A percentile compares a stretch with the other conserved stretches of the same genome.
Evolutionary conservation across 2,888 invertebrate species (phyloP).

Genomic region (Halictus quadricinctus): DNA sequence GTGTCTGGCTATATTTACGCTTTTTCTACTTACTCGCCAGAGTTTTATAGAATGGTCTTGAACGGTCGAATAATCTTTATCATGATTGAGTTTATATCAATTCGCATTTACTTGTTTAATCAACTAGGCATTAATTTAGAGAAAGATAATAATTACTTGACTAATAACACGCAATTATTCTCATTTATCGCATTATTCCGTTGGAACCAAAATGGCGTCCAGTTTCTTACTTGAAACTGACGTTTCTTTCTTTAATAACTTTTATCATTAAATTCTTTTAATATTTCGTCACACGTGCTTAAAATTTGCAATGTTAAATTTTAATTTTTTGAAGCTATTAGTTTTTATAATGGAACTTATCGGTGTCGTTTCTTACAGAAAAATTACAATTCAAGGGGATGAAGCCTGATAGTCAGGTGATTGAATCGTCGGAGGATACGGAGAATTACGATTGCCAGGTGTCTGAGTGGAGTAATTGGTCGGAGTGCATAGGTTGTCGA

Average conservation of each 20-base stretch:
- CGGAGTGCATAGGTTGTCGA: slow-evolving; percentile 90
- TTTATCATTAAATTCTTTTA: neutral
- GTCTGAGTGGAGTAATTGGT: slow-evolving; percentile 93
- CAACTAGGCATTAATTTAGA: neutral
- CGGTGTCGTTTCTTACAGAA: slow-evolving; percentile 42
- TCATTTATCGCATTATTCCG: neutral
- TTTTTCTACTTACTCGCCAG: neutral
- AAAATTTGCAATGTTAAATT: neutral
- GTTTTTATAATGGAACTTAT: neutral
- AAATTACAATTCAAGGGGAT: slow-evolving; percentile 73
- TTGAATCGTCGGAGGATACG: slow-evolving; percentile 64
- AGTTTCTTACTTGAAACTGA: too few species aligned
- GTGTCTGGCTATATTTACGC: neutral
- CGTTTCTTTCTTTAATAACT: neutral
- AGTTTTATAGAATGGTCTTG: neutral
- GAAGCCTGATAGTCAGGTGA: slow-evolving; percentile 74
- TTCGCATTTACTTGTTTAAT: neutral
- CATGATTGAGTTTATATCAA: neutral
- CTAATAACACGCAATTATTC: neutral
- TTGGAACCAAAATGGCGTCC: neutral
- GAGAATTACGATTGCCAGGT: slow-evolving; percentile 86
- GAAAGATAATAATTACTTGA: neutral
- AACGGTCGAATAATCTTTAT: neutral
- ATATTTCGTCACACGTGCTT: neutral
- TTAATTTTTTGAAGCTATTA: neutral